Evolutionary conservation across 2,797 vertebrate species (phyloP), one percentile per base, ranked within the genome.

Genomic region (Sebastes glaucus): DNA sequence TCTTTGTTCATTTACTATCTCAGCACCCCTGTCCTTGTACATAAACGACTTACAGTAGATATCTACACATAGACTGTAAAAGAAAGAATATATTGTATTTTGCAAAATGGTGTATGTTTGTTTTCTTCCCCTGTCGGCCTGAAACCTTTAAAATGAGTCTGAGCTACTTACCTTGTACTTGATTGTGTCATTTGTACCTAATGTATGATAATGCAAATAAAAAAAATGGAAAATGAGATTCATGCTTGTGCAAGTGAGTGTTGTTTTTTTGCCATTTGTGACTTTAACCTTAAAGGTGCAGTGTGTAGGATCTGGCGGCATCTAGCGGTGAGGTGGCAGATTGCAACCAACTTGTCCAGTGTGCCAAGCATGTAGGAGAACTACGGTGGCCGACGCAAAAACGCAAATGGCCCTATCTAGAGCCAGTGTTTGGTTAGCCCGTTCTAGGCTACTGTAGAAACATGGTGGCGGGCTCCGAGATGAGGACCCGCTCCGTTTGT

Each of bases 121-220:
- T 93, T 87, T 78, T 77, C 83, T 84, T 82, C 81, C 85, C 78
- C 74, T 61, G 91, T 92, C 81, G 74, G 86, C 90, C 92, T 90
- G 83, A 94, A 92, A 91, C 89, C 91, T 91, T 93, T 93, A 85
- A 93, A 92, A 88, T 52, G 80, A 92, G 85, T 94, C 90, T 87
- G 88, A 92, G 93, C 92, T 94, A 88, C 86, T 92, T 93, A 91
- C 90, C 91, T 89, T 92, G 94, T 95, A 94, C 92, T 67, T 92
- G 81, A 90, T 93, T 89, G 93, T 94, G 94, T 93, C 76, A 95
- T 95, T 94, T 96, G 94, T 95, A 96, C 94, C 94, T 95, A 94
- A 92, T 96, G 94, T 96, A 96, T 94, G 87, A 95, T 95, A 96
- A 92, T 94, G 91, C 94, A 94, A 95, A 94, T 95, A 93, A 92